Evolutionary conservation across 2,797 vertebrate genomes (phyloP), one percentile per base, ranked within the genome.

Genomic region (Pseudomugil tenellus): DNA sequence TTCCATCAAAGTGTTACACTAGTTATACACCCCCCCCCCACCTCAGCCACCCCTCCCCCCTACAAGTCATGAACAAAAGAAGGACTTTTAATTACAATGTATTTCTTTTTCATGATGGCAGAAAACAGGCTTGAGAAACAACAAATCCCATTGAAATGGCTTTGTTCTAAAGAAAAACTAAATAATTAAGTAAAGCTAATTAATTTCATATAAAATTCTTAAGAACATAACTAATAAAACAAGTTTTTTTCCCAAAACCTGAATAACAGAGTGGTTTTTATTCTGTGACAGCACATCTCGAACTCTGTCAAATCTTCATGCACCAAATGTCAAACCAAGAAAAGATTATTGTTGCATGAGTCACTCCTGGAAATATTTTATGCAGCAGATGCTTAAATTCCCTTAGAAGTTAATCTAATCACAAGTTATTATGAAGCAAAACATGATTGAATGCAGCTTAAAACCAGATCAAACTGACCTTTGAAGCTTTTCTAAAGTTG

Each of bases 401-500:
- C 8, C 52, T 25, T 23, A 0, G 5, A 26, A 67, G 28, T 14
- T 25, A 13, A 19, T 37, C 48, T n/a, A n/a, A n/a, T n/a, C n/a
- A n/a, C n/a, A n/a, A 21, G 25, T 43, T 46, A 2, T 51, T 60
- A 25, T 16, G 9, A 54, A 48, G 16, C 54, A 70, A 41, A 37
- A 37, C 2, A 29, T 59, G 32, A 62, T 32, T 57, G 49, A 57
- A 48, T 37, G 14, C 63, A 61, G 65, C 65, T n/a, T 56, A 19
- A 2, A 37, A 55, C 49, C 13, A 62, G 62, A 70, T 53, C 64
- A 48, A 63, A 67, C n/a, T 9, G 46, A 61, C 60, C 25, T 41
- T 41, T 2, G 6, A 43, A 19, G 41, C 17, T 43, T 46, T 46
- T 46, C 8, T 46, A n/a, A n/a, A 43, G 17, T 19, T 1, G 41